Evolutionary conservation across 2,797 vertebrate species (phyloP).

Genomic region (Acomys russatus): DNA sequence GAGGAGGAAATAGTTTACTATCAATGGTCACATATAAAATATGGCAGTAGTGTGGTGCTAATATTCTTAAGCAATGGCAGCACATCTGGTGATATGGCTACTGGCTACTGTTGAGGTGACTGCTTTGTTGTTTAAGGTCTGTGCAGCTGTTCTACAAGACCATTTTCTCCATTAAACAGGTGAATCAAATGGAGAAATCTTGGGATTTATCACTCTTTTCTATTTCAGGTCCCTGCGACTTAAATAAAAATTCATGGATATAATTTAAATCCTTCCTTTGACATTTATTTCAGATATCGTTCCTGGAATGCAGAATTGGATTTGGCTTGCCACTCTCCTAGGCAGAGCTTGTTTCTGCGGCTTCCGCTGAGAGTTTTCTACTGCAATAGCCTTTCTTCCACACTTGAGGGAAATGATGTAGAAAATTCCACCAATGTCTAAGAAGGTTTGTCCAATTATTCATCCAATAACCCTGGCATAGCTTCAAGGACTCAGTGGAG

Average conservation of each 20-base stretch:
- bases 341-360: background rate
- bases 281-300: background rate
- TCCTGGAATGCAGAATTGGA: background rate
- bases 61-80: background rate
- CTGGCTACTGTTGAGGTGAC: background rate
- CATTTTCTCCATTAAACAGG: background rate
- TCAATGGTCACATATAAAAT: background rate
- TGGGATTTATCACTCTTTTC: background rate
- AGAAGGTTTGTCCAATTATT: background rate
- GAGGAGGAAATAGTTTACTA: background rate
- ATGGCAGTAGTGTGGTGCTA: background rate
- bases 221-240: no score
- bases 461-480: background rate
- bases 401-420: background rate
- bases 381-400: background rate
- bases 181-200: background rate
- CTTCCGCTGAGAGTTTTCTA: background rate
- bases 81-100: background rate
- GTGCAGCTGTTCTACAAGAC: background rate
- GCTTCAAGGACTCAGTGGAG: background rate
- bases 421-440: background rate
- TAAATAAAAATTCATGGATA: background rate
- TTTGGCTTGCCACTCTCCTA: background rate
- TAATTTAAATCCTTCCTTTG: background rate
- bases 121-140: background rate